Percentiles rank a stretch among this genome's conserved stretches.
Conservation (phyloP, 2,797 vertebrate species). For the Crocodylus rhombifer region DNA sequence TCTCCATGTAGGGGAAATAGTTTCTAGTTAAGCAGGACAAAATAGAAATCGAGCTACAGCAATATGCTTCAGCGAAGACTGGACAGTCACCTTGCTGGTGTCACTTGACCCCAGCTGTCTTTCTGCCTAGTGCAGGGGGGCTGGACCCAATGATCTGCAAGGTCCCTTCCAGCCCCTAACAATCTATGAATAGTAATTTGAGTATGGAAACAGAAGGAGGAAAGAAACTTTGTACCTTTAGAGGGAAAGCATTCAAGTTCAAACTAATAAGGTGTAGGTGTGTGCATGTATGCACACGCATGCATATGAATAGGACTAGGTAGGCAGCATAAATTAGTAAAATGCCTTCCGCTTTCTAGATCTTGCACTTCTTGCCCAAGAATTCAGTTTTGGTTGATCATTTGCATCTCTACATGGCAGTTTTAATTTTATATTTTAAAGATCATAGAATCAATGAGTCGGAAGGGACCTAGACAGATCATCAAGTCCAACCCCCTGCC, state of each 20-base stretch:
- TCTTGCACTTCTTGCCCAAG: not conserved
- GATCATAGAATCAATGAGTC: too few relatives aligned
- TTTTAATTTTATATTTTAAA: constrained; percentile 3
- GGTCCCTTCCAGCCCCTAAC: too few relatives aligned
- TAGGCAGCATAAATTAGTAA: not conserved
- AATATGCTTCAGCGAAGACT: too few relatives aligned
- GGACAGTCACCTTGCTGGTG: too few relatives aligned
- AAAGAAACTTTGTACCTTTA: not conserved
- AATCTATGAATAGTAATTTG: not conserved
- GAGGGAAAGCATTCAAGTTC: not conserved
- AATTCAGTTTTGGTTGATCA: not conserved
- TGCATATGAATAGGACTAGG: not conserved
- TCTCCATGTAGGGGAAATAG: not conserved
- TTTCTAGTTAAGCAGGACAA: not conserved
- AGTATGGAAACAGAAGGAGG: not conserved
- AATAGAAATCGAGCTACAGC: not conserved
- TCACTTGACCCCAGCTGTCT: too few relatives aligned
- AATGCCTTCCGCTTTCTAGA: not conserved
- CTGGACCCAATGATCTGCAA: too few relatives aligned
- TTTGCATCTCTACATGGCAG: not conserved
- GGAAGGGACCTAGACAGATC: too few relatives aligned
- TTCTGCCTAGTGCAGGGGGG: too few relatives aligned
- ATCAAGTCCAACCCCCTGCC: too few relatives aligned
- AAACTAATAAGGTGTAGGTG: not conserved
- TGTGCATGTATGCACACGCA: not conserved